Percentiles rank a stretch among this genome's conserved stretches.
These are phyloP conservation scores for Hybognathus amarus DNA, from an alignment of 2,797 vertebrate species.

Conservation along the genomic window DNA sequence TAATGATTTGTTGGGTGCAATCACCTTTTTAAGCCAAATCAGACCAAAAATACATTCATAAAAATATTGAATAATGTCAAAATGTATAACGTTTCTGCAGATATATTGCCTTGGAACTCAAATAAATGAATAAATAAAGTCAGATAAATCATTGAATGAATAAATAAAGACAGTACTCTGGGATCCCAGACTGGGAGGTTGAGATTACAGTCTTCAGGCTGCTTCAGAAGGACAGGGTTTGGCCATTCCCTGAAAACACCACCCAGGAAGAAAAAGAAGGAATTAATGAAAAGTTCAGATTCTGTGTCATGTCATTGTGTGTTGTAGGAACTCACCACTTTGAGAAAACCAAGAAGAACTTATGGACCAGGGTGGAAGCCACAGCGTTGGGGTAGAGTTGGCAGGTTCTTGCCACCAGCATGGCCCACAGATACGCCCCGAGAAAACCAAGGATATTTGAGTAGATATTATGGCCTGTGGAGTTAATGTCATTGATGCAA, in stretches of 20 bases:
- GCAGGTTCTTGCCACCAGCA: conserved; percentile 98
- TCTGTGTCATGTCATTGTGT: not conserved
- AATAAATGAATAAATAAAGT: not conserved
- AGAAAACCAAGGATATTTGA: conserved; percentile 99
- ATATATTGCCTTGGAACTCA: not conserved
- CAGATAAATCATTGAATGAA: not conserved
- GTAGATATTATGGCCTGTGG: conserved; percentile 97
- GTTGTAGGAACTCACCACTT: conserved; percentile 88
- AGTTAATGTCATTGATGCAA: too few relatives aligned
- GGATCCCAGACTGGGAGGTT: conserved; percentile 92
- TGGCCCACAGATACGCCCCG: conserved; percentile 99
- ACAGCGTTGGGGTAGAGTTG: conserved; percentile 99
- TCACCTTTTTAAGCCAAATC: not conserved
- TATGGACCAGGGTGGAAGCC: conserved; percentile 97
- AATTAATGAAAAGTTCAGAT: not conserved
- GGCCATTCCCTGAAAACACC: conserved; percentile 84
- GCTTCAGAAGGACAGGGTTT: conserved; percentile 87
- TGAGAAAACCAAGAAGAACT: conserved; percentile 99
- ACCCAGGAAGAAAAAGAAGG: not conserved
- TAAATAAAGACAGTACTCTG: conserved; percentile 76
- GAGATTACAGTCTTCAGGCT: conserved; percentile 87
- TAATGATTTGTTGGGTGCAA: not conserved
- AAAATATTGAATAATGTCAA: not conserved
- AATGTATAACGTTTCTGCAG: not conserved
- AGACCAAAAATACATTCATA: conserved; percentile 1